Conservation (phyloP, 2,888 invertebrate species). For the Melinopterus prodromus region DNA sequence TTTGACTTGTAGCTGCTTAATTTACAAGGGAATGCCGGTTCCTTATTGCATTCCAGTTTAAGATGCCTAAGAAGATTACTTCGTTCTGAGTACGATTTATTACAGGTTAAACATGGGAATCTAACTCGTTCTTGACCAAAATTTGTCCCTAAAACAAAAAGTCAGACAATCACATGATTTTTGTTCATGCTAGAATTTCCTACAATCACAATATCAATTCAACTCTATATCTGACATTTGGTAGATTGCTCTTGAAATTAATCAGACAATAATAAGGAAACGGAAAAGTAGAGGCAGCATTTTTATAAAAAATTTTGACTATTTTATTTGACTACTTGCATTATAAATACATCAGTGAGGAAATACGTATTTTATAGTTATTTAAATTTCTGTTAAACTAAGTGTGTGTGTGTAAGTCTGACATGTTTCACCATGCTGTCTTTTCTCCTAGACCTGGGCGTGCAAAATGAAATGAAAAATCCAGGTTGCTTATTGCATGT, state of each 20-base stretch:
- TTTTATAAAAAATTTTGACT: too few relatives aligned
- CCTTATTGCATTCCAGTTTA: neutral
- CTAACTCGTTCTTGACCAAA: neutral
- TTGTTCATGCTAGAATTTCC: neutral
- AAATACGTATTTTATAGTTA: too few relatives aligned
- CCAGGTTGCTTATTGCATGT: neutral
- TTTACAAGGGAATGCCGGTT: neutral
- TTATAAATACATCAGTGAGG: too few relatives aligned
- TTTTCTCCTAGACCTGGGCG: neutral
- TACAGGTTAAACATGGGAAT: neutral
- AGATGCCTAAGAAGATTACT: neutral
- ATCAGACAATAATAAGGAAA: too few relatives aligned
- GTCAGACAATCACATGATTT: neutral
- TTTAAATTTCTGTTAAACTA: neutral
- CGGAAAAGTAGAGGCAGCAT: too few relatives aligned
- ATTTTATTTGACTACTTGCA: too few relatives aligned
- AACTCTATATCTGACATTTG: too few relatives aligned
- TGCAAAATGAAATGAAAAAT: neutral
- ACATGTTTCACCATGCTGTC: conserved; percentile 41
- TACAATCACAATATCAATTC: too few relatives aligned
- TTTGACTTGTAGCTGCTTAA: neutral
- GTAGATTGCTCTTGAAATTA: too few relatives aligned
- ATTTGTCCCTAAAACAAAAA: neutral
- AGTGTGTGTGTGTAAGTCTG: neutral
- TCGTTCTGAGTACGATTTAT: neutral